A percentile compares a stretch with the other conserved stretches of the same genome.
phyloP scores from a whole-genome alignment of 2,113 vertebrate species.

The Glaucomys volans region DNA sequence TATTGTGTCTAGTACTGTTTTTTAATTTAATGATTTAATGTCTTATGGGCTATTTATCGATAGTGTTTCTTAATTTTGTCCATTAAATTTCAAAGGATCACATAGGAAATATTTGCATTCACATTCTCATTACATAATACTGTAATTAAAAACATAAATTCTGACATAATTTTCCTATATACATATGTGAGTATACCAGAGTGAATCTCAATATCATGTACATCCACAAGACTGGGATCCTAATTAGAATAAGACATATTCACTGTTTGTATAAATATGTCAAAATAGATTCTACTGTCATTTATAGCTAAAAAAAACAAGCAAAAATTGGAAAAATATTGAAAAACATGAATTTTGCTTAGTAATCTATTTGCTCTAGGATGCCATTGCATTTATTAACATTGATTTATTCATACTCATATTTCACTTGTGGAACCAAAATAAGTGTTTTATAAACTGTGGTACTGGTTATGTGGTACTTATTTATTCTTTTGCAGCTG shows the following conservation, averaged over 20 bases:
- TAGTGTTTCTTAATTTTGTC: background rate
- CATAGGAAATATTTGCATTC: background rate
- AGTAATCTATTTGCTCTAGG: background rate
- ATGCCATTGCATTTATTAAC: background rate
- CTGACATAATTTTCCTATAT: too few relatives aligned
- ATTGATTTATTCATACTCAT: background rate
- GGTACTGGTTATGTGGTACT: background rate
- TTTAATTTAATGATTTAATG: background rate
- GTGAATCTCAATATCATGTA: too few relatives aligned
- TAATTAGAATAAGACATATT: too few relatives aligned
- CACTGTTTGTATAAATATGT: too few relatives aligned
- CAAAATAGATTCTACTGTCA: too few relatives aligned
- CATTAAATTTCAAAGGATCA: conserved; percentile 8
- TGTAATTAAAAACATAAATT: background rate
- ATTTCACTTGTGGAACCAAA: background rate
- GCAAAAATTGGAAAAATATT: too few relatives aligned
- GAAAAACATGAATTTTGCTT: background rate
- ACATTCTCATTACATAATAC: conserved; percentile 28
- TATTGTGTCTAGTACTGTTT: background rate
- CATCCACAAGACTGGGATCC: too few relatives aligned
- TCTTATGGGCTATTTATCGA: background rate
- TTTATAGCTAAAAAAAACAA: too few relatives aligned
- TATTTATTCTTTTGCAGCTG: background rate
- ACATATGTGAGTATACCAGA: too few relatives aligned
- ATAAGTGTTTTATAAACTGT: background rate